A percentile compares a stretch with the other conserved stretches of the same genome.
Conservation (phyloP, 2,888 invertebrate genomes). For the Tethea ocularis region DNA sequence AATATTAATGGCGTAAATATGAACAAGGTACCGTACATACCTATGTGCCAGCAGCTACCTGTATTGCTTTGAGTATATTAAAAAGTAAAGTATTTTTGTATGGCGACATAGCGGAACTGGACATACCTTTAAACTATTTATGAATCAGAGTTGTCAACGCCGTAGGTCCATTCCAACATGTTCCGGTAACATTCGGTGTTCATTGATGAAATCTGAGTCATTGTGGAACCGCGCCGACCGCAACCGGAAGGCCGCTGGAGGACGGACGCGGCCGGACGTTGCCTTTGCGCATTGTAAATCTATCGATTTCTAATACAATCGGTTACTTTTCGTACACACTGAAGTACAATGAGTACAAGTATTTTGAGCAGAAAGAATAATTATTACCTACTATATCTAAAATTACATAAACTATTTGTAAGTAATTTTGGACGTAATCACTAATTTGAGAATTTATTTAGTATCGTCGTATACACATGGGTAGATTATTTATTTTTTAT, state of each 20-base stretch:
- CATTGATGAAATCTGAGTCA: constrained; percentile 14
- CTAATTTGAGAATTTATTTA: too few relatives aligned
- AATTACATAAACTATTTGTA: too few relatives aligned
- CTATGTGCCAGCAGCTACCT: too few relatives aligned
- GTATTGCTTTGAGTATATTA: neutral
- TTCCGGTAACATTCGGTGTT: constrained; percentile 9
- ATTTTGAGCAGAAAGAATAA: constrained; percentile 1
- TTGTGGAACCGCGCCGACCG: constrained; percentile 31
- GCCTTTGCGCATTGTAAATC: neutral
- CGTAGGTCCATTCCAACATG: constrained; percentile 12
- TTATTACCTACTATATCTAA: too few relatives aligned
- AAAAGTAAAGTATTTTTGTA: neutral
- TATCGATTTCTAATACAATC: constrained; percentile 1
- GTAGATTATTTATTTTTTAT: too few relatives aligned
- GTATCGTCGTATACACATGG: too few relatives aligned
- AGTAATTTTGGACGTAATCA: too few relatives aligned
- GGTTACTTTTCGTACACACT: neutral
- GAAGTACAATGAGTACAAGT: neutral
- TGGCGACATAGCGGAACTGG: neutral
- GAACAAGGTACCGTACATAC: too few relatives aligned
- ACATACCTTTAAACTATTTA: constrained; percentile 3
- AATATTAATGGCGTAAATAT: too few relatives aligned
- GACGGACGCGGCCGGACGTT: constrained; percentile 12
- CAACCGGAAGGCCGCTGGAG: constrained; percentile 39
- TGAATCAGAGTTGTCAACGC: constrained; percentile 2